Conservation (phyloP, 1,140 invertebrate genomes). For the Stegodyphus dumicola region DNA sequence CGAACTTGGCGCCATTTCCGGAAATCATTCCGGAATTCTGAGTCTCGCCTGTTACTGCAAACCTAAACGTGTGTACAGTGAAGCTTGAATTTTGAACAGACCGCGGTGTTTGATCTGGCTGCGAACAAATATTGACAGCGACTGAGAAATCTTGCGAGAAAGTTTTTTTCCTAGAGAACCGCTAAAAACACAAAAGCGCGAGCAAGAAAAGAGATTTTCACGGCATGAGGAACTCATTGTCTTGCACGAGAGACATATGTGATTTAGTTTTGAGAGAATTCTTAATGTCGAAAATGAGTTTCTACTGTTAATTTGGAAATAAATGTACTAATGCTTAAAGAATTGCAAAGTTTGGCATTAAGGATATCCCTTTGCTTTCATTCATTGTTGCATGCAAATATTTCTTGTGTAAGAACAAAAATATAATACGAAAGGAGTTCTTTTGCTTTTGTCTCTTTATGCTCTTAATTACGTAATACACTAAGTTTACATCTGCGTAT, state of each 20-base stretch:
- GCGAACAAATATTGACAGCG: constrained; percentile 45
- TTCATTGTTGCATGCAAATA: neutral
- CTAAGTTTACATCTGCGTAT: too few relatives aligned
- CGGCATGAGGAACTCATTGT: constrained; percentile 2
- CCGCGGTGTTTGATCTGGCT: constrained; percentile 50
- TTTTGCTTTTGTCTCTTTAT: neutral
- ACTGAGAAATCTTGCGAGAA: constrained; percentile 12
- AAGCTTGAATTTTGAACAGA: constrained; percentile 42
- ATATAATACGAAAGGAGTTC: constrained; percentile 5
- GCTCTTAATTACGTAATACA: too few relatives aligned
- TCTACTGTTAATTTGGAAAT: constrained; percentile 9
- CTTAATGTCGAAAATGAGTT: neutral
- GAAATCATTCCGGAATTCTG: too few relatives aligned
- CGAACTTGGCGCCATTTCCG: too few relatives aligned
- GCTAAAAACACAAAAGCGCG: constrained; percentile 14
- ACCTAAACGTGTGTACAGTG: constrained; percentile 26
- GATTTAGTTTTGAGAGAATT: neutral
- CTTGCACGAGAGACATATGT: neutral
- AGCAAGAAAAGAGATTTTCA: constrained; percentile 7
- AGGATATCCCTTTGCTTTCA: neutral
- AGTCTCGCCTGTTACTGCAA: neutral
- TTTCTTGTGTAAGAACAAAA: constrained; percentile 7
- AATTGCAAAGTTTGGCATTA: neutral
- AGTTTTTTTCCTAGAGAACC: constrained; percentile 12
- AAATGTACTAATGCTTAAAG: neutral